Evolutionary conservation across 2,113 vertebrate species (phyloP), one percentile per base, ranked within the genome.

Genomic region (Charadrius vociferus): DNA sequence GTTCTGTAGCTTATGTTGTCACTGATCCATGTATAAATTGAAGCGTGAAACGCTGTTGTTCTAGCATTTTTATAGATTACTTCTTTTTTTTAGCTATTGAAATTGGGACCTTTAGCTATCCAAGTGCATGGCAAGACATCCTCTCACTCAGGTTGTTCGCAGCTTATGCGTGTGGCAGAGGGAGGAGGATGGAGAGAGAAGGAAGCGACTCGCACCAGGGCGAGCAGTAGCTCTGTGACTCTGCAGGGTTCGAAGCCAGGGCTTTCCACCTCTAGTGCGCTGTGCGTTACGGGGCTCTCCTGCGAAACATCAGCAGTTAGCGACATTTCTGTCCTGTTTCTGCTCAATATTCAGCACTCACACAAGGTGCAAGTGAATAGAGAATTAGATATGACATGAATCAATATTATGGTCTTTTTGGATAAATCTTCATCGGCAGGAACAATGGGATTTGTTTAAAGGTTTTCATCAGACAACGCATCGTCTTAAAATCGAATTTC

Each of bases 281-380:
- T 9, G 39, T 27, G 70, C 3, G 0, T 19, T 39, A 2, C 55
- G 27, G 70, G 45, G 63, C 37, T 65, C 56, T 47, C 26, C 20
- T 22, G 45, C 65, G 37, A 21, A 61, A 11, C 13, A 5, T 4
- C n/a, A 43, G 22, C 18, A 3, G 5, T 22, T 36, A 19, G 37
- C 52, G 11, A 8, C 2, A 0, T 3, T 49, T 47, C 19, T 18
- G 16, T 49, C 43, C n/a, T 1, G 1, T 10, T 72, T 34, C 65
- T 82, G 49, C 88, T 87, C 66, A 37, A 11, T 55, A 22, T 20
- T 71, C 77, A 15, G 65, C 9, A 3, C 34, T 62, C 23, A 12
- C n/a, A 12, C 32, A 16, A 50, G 23, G 66, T 62, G 72, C 47
- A 20, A 34, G 66, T 55, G 59, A 56, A 5, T 10, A 16, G 36